Base-by-base conservation (phyloP, 2,888 invertebrate species). In the Nemotelus pantherinus region DNA sequence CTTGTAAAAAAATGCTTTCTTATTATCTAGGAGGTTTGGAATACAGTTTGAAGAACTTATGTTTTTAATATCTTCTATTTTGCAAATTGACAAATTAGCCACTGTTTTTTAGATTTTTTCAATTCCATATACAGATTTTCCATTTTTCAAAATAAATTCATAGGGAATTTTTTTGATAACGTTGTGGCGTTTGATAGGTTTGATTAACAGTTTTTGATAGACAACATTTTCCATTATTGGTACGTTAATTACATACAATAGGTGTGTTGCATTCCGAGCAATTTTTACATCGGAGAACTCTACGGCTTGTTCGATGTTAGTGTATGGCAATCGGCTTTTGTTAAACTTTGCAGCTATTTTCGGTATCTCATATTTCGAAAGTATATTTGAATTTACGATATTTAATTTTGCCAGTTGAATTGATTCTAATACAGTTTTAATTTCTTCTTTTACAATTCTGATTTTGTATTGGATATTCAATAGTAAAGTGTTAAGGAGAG, bases 301-400 rank as follows among this genome's bases (percentile, higher is more conserved):
- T 44, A 81, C 63, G n/a, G 80, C 79, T 64, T 82, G 80, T 57
- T 81, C 80, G 68, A 78, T 44, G 48, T 79, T 80, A 6, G 55
- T 75, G 65, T 76, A 81, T 43, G 78, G 79, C 63, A 80, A 76
- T 3, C 79, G 71, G 48, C 80, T 71, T 41, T 75, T 64, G 43
- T 79, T 39, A 9, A 81, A 58, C 50, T 79, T 78, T 64, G 77
- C 75, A 60, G 77, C 57, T 58, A 68, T 77, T 65, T 76, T 45
- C 57, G 57, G 75, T 53, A 80, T 72, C 77, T 81, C 78, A 43
- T 77, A 75, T 53, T 72, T 78, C 3, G 79, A 50, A 1, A 50
- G 50, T 7, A 50, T 50, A 50, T 50, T 50, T 50, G 50, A 50
- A 9, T 50, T 50, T 50, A 50, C 9, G 1, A 50, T 50, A 9